Percentiles rank a stretch among this genome's conserved stretches.
Evolutionary conservation across 1,140 invertebrate species (phyloP).

Genomic region (Campoletis sonorensis): DNA sequence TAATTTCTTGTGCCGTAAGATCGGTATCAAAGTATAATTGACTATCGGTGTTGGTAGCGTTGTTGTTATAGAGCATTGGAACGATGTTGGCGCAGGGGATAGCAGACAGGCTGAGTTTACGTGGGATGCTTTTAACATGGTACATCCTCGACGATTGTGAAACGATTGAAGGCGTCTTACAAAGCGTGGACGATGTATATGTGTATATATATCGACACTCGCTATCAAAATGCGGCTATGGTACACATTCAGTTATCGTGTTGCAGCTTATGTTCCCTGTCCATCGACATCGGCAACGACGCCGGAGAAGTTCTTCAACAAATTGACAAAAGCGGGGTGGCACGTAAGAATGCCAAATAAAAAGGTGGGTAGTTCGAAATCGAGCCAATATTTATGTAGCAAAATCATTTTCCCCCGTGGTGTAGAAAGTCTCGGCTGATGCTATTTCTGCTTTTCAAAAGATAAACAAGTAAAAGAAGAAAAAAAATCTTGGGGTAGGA

Average conservation of each 20-base stretch:
- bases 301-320: background rate
- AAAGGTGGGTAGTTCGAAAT: constrained; percentile 38
- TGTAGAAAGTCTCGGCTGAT: constrained; percentile 32
- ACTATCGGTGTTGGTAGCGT: background rate
- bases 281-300: background rate
- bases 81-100: background rate
- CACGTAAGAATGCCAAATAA: background rate
- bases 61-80: background rate
- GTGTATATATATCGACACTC: background rate
- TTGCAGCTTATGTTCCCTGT: background rate
- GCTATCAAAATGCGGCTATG: background rate
- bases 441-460: constrained; percentile 49
- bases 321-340: background rate
- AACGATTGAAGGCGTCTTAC: background rate
- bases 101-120: background rate
- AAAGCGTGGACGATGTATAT: background rate
- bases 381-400: constrained; percentile 54
- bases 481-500: constrained; percentile 17
- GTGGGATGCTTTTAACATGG: background rate
- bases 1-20: background rate
- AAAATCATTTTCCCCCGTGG: constrained; percentile 47
- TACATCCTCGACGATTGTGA: background rate
- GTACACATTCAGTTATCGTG: background rate
- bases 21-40: background rate
- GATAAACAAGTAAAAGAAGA: constrained; percentile 50